Percentiles rank a stretch among this genome's conserved stretches.
phyloP scores from a whole-genome alignment of 2,113 vertebrate genomes.

The Austrofundulus limnaeus region DNA sequence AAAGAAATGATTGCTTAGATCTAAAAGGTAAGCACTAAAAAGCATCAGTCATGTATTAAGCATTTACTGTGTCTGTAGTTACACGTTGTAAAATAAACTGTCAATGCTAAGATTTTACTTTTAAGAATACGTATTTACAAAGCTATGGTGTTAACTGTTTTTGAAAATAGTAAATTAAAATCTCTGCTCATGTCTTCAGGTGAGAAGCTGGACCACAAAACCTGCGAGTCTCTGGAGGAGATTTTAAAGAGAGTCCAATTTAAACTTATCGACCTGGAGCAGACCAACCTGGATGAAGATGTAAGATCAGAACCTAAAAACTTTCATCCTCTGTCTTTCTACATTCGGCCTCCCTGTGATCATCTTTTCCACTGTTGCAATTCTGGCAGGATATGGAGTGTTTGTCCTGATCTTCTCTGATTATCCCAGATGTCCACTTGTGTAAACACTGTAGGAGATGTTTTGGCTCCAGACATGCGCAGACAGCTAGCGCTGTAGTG shows the following conservation, averaged over 20 bases:
- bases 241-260: conserved; percentile 95
- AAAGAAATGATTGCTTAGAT: conserved; percentile 89
- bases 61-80: not conserved
- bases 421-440: conserved; percentile 59
- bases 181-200: conserved; percentile 70
- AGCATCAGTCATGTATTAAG: not conserved
- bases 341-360: conserved; percentile 6
- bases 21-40: conserved; percentile 83
- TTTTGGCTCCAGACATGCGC: conserved; percentile 36
- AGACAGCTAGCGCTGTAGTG: conserved; percentile 16
- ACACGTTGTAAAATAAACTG: too few relatives aligned
- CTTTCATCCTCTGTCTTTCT: not conserved
- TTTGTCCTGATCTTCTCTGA: conserved; percentile 46
- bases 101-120: too few relatives aligned
- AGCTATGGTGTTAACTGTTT: too few relatives aligned
- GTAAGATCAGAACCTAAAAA: conserved; percentile 77
- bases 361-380: conserved; percentile 10
- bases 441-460: conserved; percentile 61
- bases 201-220: conserved; percentile 91
- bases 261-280: conserved; percentile 90
- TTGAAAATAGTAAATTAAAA: not conserved
- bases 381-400: conserved; percentile 39
- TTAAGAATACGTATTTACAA: too few relatives aligned
- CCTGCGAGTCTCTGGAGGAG: conserved; percentile 93
- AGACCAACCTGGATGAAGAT: conserved; percentile 93